A percentile compares a stretch with the other conserved stretches of the same genome.
Evolutionary conservation across 1,140 invertebrate genomes (phyloP).

Genomic region (Drosophila bipectinata): DNA sequence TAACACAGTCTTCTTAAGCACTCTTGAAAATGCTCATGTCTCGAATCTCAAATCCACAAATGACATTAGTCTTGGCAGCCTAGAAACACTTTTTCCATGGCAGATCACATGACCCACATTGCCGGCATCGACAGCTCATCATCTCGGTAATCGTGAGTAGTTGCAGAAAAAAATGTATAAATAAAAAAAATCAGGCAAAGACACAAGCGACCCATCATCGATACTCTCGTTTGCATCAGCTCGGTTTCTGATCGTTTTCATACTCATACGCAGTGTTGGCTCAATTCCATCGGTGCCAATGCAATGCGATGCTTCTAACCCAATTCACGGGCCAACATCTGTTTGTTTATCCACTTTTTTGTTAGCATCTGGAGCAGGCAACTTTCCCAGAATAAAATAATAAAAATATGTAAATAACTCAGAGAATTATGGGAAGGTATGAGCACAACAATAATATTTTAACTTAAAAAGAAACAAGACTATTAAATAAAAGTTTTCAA

Average conservation of each 20-base stretch:
- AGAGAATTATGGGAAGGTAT: background rate
- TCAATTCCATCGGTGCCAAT: conserved; percentile 57
- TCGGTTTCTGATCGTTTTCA: conserved; percentile 22
- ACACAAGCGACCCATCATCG: conserved; percentile 47
- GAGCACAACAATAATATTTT: too few species aligned
- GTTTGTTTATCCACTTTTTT: conserved; percentile 20
- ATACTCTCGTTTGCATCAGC: conserved; percentile 61
- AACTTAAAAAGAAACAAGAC: background rate
- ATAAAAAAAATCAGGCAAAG: conserved; percentile 1
- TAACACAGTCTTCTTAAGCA: background rate
- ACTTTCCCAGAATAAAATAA: background rate
- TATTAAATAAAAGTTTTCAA: conserved; percentile 37
- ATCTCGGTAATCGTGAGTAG: conserved; percentile 40
- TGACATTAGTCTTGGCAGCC: conserved; percentile 25
- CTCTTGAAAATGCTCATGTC: background rate
- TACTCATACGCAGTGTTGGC: conserved; percentile 36
- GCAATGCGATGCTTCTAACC: conserved; percentile 74
- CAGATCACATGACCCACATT: conserved; percentile 54
- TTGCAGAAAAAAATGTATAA: conserved; percentile 10
- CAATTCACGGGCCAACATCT: conserved; percentile 49
- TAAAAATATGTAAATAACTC: background rate
- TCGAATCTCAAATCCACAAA: conserved; percentile 5
- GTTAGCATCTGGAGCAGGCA: conserved; percentile 29
- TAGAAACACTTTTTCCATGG: conserved; percentile 49
- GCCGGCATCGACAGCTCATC: conserved; percentile 31